These are phyloP conservation scores for Diarsia mendica DNA, from an alignment of 2,888 invertebrate genomes.

Conservation along the genomic window DNA sequence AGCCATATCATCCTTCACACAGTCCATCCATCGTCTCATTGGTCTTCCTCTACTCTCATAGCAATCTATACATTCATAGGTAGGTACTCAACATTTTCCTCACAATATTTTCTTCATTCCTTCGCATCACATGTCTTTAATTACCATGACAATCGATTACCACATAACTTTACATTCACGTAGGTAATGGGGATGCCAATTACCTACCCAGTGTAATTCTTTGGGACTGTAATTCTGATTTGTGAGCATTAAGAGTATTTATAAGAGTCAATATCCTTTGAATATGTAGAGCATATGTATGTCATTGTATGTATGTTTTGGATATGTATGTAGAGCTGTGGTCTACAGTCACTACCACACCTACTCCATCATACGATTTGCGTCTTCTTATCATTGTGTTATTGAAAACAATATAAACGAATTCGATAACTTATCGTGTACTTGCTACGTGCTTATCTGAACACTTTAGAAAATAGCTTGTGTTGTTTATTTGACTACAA, in stretches of 20 bases:
- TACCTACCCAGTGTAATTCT: background rate
- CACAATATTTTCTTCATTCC: too few species aligned
- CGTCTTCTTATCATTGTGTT: background rate
- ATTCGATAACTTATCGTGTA: constrained; percentile 15
- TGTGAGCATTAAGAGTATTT: background rate
- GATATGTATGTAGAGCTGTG: too few species aligned
- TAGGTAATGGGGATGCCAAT: background rate
- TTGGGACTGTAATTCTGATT: background rate
- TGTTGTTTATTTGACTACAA: background rate
- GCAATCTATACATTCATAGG: too few species aligned
- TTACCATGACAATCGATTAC: too few species aligned
- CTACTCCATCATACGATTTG: background rate
- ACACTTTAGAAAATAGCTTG: background rate
- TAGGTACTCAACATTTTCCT: too few species aligned
- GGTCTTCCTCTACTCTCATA: too few species aligned
- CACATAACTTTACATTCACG: too few species aligned
- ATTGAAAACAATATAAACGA: constrained; percentile 13
- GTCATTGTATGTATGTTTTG: too few species aligned
- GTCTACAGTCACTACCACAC: background rate
- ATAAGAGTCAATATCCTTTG: background rate
- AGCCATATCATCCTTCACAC: too few species aligned
- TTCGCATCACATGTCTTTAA: too few species aligned
- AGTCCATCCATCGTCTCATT: too few species aligned
- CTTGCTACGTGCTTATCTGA: background rate
- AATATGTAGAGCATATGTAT: background rate